Evolutionary conservation across 2,113 vertebrate species (phyloP).

Genomic region (Irena cyanogastra): DNA sequence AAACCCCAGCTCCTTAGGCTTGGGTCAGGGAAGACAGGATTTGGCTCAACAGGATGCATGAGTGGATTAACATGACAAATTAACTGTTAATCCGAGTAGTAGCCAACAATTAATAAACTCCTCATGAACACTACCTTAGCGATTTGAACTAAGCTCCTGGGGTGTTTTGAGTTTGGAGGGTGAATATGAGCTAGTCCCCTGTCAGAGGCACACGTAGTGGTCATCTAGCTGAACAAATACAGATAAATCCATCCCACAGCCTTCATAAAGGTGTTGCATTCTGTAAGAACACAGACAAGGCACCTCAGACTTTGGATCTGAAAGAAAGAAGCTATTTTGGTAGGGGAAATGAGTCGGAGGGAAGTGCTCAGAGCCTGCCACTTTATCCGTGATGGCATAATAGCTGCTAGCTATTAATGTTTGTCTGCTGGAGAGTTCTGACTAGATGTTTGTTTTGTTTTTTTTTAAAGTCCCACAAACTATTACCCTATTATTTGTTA

Average conservation of each 20-base stretch:
- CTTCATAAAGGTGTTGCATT: neutral
- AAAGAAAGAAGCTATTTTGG: neutral
- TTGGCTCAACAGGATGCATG: conserved; percentile 8
- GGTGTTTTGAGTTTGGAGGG: neutral
- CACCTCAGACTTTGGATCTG: neutral
- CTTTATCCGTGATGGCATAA: neutral
- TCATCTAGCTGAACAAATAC: neutral
- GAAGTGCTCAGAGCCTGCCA: neutral
- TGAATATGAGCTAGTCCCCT: neutral
- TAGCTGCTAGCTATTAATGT: neutral
- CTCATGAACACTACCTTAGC: neutral
- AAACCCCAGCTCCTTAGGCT: neutral
- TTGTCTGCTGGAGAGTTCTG: neutral
- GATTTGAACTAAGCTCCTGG: neutral
- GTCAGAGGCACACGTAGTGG: neutral
- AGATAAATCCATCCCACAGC: neutral
- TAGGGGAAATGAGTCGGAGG: neutral
- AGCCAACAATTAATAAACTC: conserved; percentile 33
- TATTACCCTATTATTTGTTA: neutral
- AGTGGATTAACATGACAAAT: conserved; percentile 45
- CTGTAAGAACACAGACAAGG: neutral
- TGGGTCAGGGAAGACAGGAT: neutral
- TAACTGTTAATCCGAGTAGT: conserved; percentile 44
- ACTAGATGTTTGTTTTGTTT: neutral
- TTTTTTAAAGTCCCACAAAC: too few species aligned